Evolutionary conservation across 2,797 vertebrate genomes (phyloP).

Genomic region (Ctenopoma kingsleyae): DNA sequence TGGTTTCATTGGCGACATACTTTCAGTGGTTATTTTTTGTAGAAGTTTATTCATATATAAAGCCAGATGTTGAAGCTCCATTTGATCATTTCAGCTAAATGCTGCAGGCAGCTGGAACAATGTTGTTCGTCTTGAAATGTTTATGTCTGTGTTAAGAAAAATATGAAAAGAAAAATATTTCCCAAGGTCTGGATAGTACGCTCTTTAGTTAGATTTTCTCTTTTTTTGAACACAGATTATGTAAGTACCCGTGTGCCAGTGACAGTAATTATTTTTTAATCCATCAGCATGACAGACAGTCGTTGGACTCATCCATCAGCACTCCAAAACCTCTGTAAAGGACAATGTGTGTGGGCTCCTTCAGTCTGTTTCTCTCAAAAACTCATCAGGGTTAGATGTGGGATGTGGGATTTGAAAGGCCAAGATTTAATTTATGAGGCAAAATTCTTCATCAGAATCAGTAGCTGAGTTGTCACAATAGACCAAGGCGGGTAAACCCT

Average conservation of each 20-base stretch:
- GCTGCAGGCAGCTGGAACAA: background rate
- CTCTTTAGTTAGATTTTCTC: constrained; percentile 2
- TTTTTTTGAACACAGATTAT: constrained; percentile 34
- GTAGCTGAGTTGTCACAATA: background rate
- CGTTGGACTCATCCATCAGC: constrained; percentile 40
- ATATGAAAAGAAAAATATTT: background rate
- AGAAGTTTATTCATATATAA: background rate
- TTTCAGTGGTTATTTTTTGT: background rate
- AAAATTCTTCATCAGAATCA: constrained; percentile 13
- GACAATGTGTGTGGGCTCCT: constrained; percentile 46
- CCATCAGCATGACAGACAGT: constrained; percentile 50
- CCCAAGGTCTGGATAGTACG: background rate
- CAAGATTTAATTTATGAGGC: constrained; percentile 35
- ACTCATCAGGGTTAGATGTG: constrained; percentile 20
- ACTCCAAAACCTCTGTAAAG: constrained; percentile 33
- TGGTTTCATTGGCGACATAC: too few species aligned
- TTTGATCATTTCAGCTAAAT: background rate
- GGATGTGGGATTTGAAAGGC: constrained; percentile 25
- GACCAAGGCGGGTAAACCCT: too few species aligned
- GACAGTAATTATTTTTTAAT: constrained; percentile 61
- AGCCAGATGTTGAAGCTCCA: background rate
- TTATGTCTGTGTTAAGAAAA: background rate
- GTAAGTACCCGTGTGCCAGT: constrained; percentile 11
- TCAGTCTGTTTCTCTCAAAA: constrained; percentile 20
- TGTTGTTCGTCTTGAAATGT: background rate